phyloP scores from a whole-genome alignment of 2,797 vertebrate species.

The Schizopygopsis malacanthus region DNA sequence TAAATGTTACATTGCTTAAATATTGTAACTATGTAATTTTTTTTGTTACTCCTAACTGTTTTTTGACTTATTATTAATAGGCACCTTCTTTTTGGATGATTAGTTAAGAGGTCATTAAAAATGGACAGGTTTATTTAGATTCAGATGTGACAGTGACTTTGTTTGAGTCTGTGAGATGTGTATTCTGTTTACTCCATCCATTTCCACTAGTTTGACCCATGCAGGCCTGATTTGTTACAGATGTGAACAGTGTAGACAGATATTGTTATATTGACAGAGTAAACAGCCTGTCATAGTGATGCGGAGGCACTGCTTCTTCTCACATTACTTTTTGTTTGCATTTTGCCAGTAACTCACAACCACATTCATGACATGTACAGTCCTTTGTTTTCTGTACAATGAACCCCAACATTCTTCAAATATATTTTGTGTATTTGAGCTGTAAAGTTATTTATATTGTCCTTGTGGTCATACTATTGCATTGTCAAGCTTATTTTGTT shows the following conservation, averaged over 20 bases:
- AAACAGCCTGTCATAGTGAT: not conserved
- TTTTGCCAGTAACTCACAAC: not conserved
- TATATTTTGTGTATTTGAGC: not conserved
- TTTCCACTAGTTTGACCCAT: not conserved
- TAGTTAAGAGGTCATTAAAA: not conserved
- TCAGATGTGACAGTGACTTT: not conserved
- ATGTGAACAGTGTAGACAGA: not conserved
- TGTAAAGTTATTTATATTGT: not conserved
- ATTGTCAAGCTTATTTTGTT: not conserved
- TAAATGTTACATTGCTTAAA: not conserved
- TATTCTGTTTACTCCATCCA: not conserved
- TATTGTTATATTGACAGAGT: not conserved
- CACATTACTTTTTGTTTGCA: not conserved
- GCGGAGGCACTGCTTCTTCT: not conserved
- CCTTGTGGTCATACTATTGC: not conserved
- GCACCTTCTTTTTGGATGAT: not conserved
- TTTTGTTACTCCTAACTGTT: not conserved
- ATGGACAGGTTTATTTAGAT: not conserved
- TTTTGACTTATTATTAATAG: not conserved
- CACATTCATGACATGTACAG: not conserved
- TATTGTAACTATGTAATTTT: not conserved
- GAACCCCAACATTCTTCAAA: not conserved
- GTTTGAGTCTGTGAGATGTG: too few relatives aligned
- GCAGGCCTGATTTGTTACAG: not conserved
- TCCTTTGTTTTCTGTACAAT: not conserved